Percentiles rank a stretch among this genome's conserved stretches.
Conservation (phyloP, 1,140 invertebrate genomes). For the Drosophila paulistorum region DNA sequence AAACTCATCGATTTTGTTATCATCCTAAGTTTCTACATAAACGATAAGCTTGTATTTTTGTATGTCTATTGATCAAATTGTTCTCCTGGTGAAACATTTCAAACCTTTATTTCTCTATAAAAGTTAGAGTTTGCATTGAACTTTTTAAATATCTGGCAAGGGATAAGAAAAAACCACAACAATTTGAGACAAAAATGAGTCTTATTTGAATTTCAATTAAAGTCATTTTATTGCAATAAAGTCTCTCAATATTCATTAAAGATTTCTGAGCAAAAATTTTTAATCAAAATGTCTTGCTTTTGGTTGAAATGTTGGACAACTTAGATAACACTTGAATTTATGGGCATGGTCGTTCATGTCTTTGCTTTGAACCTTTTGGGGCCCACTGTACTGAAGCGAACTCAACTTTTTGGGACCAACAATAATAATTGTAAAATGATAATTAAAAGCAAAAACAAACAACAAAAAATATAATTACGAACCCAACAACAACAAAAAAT, state of each 20-base stretch:
- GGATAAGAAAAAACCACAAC: no score
- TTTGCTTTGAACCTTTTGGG: not conserved
- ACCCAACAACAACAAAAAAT: no score
- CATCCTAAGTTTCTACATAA: not conserved
- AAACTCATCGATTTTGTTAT: not conserved
- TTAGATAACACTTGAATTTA: not conserved
- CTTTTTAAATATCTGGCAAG: no score
- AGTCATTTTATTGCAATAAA: not conserved
- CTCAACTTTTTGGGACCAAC: not conserved
- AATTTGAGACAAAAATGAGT: no score
- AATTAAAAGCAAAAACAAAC: not conserved
- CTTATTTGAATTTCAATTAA: no score
- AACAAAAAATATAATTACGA: no score
- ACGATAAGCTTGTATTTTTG: no score
- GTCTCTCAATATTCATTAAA: not conserved
- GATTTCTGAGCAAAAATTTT: not conserved
- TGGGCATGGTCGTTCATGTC: not conserved
- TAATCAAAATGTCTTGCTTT: not conserved
- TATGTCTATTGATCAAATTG: no score
- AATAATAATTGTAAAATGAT: not conserved
- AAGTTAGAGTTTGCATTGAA: no score
- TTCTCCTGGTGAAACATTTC: no score
- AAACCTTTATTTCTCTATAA: no score
- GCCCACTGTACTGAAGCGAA: not conserved
- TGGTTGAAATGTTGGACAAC: not conserved